Conservation (phyloP, 2,888 invertebrate species). For the Nephrotoma appendiculata region DNA sequence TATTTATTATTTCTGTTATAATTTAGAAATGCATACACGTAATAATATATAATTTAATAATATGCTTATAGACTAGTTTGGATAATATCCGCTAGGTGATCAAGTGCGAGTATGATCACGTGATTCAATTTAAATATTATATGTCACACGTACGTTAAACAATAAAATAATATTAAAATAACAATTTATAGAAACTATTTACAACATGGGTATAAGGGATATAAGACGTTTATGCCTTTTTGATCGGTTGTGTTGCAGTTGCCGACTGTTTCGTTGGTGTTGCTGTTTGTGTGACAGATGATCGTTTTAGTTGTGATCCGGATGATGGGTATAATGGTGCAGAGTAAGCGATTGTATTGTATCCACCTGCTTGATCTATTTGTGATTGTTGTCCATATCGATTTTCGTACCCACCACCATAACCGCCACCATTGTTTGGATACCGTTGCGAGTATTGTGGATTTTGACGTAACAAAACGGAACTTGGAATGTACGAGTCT, state of each 20-base stretch:
- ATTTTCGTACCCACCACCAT: constrained; percentile 7
- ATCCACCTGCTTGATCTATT: constrained; percentile 10
- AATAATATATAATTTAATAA: not conserved
- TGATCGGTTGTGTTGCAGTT: not conserved
- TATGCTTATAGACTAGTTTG: not conserved
- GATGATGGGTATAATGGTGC: constrained; percentile 14
- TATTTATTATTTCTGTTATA: not conserved
- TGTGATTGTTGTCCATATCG: constrained; percentile 15
- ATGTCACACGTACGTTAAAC: not conserved
- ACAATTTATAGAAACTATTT: not conserved
- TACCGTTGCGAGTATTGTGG: constrained; percentile 5
- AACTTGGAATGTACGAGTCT: constrained; percentile 46
- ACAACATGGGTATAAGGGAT: not conserved
- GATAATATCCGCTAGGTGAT: not conserved
- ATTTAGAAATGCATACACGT: not conserved
- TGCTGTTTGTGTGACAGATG: not conserved
- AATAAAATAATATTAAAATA: not conserved
- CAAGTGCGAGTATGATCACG: not conserved
- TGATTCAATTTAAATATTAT: not conserved
- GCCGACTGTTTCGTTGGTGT: not conserved
- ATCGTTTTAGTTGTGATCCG: not conserved
- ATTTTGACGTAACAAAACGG: constrained; percentile 25
- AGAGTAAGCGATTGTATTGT: constrained; percentile 21
- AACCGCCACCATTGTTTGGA: not conserved
- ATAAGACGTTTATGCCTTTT: not conserved